Base-by-base conservation (phyloP, 2,113 vertebrate genomes). In the Bubalus kerabau region DNA sequence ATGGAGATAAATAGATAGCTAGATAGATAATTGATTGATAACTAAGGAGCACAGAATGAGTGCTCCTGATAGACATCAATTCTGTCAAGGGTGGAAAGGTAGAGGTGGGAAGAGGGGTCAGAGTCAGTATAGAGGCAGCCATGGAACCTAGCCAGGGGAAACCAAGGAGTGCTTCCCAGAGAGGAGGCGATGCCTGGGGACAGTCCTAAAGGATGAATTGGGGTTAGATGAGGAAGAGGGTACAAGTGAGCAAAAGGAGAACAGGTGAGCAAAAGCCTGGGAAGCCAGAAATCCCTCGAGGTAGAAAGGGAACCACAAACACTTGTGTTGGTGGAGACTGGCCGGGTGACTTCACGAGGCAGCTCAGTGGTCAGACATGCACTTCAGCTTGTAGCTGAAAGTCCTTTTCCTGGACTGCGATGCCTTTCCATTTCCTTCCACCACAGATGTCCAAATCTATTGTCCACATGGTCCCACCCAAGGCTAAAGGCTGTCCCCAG, bases 41-140 rank as follows among this genome's bases (percentile, higher is more conserved):
- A 54, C 24, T 43, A 23, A 30, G 24, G 13, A 46, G 56, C 6
- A 28, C 15, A n/a, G 71, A 32, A 52, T 50, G 19, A 24, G 7
- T 11, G 0, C 7, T 50, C 10, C 23, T 10, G 11, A 7, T 26
- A 54, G 13, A n/a, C 21, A 43, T 43, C 54, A 52, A 62, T 54
- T 59, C 85, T 59, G 11, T 52, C 64, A 48, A 26, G 14, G 2
- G 12, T n/a, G n/a, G 24, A 21, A 28, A 83, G 14, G n/a, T 6
- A 64, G 43, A 95, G 1, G 50, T 36, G 48, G 15, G 24, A 19
- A 91, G 24, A 60, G 30, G 52, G 2, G 10, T 48, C 60, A 16
- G 1, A 2, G 2, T 11, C 30, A 64, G 13, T 19, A 24, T 3
- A 64, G 48, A 48, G 71, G 30, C 3, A 2, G 2, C 32, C 16